Percentiles rank a stretch among this genome's conserved stretches.
Conservation (phyloP, 2,113 vertebrate species). For the Dunckerocampus dactyliophorus region DNA sequence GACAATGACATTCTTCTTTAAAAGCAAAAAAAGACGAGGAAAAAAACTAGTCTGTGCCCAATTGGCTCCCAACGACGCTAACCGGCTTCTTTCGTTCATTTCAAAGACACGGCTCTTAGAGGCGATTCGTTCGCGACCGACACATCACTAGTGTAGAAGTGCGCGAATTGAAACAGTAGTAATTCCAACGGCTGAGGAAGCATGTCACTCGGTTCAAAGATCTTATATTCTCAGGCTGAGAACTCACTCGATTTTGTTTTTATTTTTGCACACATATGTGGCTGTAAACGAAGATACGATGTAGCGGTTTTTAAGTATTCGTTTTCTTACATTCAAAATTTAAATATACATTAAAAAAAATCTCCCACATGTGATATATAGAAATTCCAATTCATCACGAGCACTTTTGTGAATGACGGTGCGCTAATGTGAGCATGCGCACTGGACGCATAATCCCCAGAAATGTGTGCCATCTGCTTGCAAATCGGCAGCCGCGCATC, state of each 20-base stretch:
- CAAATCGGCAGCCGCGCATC: background rate
- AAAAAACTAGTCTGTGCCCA: no score
- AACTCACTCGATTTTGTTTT: conserved; percentile 2
- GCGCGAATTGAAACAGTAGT: background rate
- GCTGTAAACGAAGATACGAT: no score
- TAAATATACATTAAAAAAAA: background rate
- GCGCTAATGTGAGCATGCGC: background rate
- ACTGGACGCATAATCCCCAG: background rate
- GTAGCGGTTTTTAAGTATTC: no score
- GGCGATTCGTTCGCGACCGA: no score
- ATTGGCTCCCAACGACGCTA: no score
- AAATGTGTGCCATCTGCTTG: background rate
- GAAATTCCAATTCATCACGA: background rate
- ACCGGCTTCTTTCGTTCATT: no score
- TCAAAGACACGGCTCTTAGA: no score
- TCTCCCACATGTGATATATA: background rate
- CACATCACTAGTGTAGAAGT: no score
- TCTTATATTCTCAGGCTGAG: background rate
- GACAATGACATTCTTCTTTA: no score
- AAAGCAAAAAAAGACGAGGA: no score
- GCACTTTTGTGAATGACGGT: background rate
- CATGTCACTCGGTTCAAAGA: conserved; percentile 47
- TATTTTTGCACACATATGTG: background rate
- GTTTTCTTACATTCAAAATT: background rate
- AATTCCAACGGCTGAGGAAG: conserved; percentile 46